Base-by-base conservation (phyloP, 2,113 vertebrate species). In the Acanthisitta chloris region DNA sequence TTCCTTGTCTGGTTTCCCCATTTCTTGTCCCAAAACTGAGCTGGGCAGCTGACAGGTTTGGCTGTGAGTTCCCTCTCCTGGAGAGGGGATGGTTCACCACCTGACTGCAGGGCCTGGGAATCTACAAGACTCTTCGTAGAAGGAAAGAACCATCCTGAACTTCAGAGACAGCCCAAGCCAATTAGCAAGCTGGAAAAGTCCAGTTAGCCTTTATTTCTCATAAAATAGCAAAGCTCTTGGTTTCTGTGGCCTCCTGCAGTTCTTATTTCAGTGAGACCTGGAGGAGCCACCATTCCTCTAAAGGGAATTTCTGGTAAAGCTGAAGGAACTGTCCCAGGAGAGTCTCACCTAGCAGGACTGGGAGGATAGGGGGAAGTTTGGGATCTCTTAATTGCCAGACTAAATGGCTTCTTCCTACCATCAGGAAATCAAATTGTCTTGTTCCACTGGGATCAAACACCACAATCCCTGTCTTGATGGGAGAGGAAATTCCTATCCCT, bases 101-200 rank as follows among this genome's bases (percentile, higher is more conserved):
- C 45, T 23, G 17, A 43, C 42, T 61, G 8, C 33, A 33, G 38
- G 36, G 38, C 34, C 23, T 94, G 46, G 72, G 49, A 69, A 40
- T 2, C 15, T 31, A 20, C 12, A 36, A 57, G 9, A 17, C 8
- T 86, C 46, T 83, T 80, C 3, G 6, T 66, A 88, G 65, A 49
- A 81, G 24, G 65, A 33, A 40, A 31, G 45, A 62, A 25, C 9
- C 9, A 14, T 54, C 36, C 29, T 88, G 71, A 91, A 16, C 43
- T 81, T 89, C 26, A 52, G 0, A 0, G 16, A 40, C 36, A 82
- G 65, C 65, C 21, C 9, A 26, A 81, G 64, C 36, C 76, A 65
- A 72, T 94, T 79, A 91, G 62, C 62, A 80, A 85, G 52, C 65
- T 90, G 72, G 66, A 79, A 55, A 70, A 78, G 46, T 73, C 80